Percentiles rank a stretch among this genome's conserved stretches.
Conservation (phyloP, 2,888 invertebrate species). For the Eristalis tenax region DNA sequence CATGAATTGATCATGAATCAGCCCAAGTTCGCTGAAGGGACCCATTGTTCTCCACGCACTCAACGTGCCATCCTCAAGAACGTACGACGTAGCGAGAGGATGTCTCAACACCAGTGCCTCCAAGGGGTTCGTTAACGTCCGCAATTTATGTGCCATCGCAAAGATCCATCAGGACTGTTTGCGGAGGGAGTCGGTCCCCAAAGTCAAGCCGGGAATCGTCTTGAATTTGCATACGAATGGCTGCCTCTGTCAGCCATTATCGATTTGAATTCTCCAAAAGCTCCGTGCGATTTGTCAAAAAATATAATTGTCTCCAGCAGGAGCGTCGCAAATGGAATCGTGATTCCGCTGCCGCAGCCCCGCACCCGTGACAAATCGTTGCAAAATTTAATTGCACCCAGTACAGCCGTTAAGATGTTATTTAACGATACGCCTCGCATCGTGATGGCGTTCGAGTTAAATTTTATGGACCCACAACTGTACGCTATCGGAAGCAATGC, state of each 20-base stretch:
- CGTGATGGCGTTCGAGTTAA: not conserved
- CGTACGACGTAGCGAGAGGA: no score
- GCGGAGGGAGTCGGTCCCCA: not conserved
- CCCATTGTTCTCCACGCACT: no score
- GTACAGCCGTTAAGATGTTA: constrained; percentile 15
- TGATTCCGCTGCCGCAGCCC: not conserved
- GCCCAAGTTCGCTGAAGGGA: no score
- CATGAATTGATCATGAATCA: no score
- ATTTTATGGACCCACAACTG: not conserved
- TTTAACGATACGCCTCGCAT: constrained; percentile 6
- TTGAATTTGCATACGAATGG: not conserved
- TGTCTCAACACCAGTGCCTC: no score
- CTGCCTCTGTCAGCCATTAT: not conserved
- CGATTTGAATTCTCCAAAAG: not conserved
- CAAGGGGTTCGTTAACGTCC: not conserved
- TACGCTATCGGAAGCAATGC: constrained; percentile 25
- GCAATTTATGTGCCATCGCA: not conserved
- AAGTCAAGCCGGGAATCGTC: not conserved
- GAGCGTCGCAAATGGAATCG: not conserved
- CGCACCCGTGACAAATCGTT: not conserved
- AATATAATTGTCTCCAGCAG: not conserved
- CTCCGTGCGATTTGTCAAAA: not conserved
- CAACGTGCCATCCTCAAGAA: no score
- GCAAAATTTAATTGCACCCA: constrained; percentile 27
- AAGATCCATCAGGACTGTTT: not conserved